Evolutionary conservation across 2,888 invertebrate genomes (phyloP), one percentile per base, ranked within the genome.

Genomic region (Drosophila robusta): DNA sequence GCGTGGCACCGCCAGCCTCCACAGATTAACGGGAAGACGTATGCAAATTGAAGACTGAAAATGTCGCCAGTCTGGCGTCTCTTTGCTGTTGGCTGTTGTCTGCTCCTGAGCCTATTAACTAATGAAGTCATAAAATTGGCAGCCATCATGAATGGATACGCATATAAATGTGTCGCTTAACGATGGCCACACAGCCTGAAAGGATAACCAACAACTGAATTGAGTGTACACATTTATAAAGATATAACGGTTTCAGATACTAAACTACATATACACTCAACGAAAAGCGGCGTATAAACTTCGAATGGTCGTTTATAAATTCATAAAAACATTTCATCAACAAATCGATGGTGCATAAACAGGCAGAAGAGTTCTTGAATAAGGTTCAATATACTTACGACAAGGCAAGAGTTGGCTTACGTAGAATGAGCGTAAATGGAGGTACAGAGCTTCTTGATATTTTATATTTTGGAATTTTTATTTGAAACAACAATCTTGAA

Each of bases 121-220:
- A 78, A 84, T 84, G 66, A 78, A 73, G 75, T 87, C 79, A 75
- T 81, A 61, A 80, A 80, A 80, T 72, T 78, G 75, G 71, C 64
- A 75, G 62, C 47, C 75, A 60, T 68, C 39, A 42, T 41, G 18
- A 55, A 46, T 36, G 60, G 49, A 73, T 78, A 64, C 62, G 81
- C 84, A 79, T 68, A 64, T 22, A 55, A 63, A 74, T 68, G 62
- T 46, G 39, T 4, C 34, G 72, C 45, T 32, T 44, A 51, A 51
- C 38, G 45, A 51, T 18, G 46, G 9, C 16, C 8, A 11, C 39
- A 70, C 29, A 22, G 26, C 29, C 34, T 16, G 24, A 58, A 67
- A 58, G 45, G 45, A 50, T 50, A 50, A 56, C 11, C 51, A 47
- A 45, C 39, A 47, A 39, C 46, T 4, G 14, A 34, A 52, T n/a